A percentile compares a stretch with the other conserved stretches of the same genome.
These are phyloP conservation scores for Conus canariensis DNA, from an alignment of 2,888 invertebrate species.

Conservation along the genomic window DNA sequence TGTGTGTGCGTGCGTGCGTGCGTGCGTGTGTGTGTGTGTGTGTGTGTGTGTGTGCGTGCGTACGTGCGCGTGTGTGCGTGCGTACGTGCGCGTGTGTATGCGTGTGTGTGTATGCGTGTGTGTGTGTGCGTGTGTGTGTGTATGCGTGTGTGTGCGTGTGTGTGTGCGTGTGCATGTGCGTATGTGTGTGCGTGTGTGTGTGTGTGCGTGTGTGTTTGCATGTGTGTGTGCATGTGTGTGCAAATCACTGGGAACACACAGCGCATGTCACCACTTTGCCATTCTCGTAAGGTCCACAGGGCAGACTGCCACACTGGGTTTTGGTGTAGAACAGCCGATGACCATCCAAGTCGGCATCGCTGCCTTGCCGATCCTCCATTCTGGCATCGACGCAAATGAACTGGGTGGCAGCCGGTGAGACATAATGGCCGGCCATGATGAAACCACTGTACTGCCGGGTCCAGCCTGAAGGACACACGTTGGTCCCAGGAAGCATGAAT, in stretches of 20 bases:
- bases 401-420: background rate
- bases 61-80: no score
- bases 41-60: no score
- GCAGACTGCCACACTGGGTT: background rate
- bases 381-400: conserved; percentile 5
- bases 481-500: background rate
- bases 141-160: no score
- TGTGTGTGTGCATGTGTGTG: no score
- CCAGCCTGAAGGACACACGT: background rate
- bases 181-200: no score
- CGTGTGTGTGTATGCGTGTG: no score
- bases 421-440: background rate
- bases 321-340: background rate
- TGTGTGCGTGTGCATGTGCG: no score
- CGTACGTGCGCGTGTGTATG: no score
- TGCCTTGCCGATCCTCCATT: background rate
- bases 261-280: conserved; percentile 4
- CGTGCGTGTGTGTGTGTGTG: no score
- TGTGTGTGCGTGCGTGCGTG: no score
- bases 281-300: background rate
- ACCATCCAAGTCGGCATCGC: background rate
- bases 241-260: conserved; percentile 10
- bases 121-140: no score
- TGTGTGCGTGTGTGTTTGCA: no score
- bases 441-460: background rate